Conservation (phyloP, 92 coral and sea anemone species). For the Palythoa caribaeorum region DNA sequence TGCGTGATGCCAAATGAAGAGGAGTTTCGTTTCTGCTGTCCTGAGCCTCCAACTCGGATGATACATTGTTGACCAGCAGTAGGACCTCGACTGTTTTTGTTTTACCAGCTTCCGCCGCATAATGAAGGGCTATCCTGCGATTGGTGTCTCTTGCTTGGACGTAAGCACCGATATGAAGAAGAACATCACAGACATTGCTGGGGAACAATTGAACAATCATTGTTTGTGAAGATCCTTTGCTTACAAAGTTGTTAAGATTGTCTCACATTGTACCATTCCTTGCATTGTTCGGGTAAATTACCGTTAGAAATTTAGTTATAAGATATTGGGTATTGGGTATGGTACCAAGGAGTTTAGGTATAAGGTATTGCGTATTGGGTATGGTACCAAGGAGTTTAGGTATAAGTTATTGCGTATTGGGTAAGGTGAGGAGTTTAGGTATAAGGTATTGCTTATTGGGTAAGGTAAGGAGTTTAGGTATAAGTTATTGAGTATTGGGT, state of each 20-base stretch:
- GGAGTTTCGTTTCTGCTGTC: conserved; percentile 75
- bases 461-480: too few relatives aligned
- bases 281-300: not conserved
- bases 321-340: too few relatives aligned
- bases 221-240: not conserved
- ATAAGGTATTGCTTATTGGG: too few relatives aligned
- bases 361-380: too few relatives aligned
- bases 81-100: conserved; percentile 51
- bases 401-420: too few relatives aligned
- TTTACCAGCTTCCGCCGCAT: conserved; percentile 80
- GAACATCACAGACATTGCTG: conserved; percentile 68
- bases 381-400: too few relatives aligned
- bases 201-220: not conserved
- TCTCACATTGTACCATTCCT: not conserved
- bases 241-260: not conserved
- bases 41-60: conserved; percentile 53
- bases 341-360: too few relatives aligned
- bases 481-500: too few relatives aligned
- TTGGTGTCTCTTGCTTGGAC: conserved; percentile 70
- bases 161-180: conserved; percentile 73
- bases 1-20: conserved; percentile 72
- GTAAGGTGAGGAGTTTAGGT: too few relatives aligned
- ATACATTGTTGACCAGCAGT: conserved; percentile 23
- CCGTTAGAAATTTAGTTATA: too few relatives aligned
- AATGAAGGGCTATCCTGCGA: conserved; percentile 82